Evolutionary conservation across 2,113 vertebrate genomes (phyloP), one percentile per base, ranked within the genome.

Genomic region (Danio rerio): DNA sequence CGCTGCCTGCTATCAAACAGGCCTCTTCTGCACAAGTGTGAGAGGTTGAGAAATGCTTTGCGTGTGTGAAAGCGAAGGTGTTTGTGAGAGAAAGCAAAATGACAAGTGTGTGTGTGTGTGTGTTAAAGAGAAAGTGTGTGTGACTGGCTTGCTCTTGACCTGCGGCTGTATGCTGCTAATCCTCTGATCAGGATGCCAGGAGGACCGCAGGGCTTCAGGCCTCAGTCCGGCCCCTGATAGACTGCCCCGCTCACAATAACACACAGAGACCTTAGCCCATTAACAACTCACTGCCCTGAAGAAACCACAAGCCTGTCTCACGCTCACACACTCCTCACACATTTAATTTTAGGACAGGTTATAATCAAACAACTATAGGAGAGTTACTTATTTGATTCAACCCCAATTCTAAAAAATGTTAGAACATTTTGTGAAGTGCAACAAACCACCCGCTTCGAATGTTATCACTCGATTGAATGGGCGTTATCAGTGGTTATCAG

Each of bases 141-240:
- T 85, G 88, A 88, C 68, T 70, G 10, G 72, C 84, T 58, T 86
- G 85, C 91, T 91, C 92, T 92, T 91, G 92, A 93, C 92, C 90
- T 74, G 82, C 5, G 88, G 78, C 84, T 78, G 74, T 81, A 9
- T 43, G 73, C 62, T 62, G 86, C 78, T 94, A 94, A 94, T 94
- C 94, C 94, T 86, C 91, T 93, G 90, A 94, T 94, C 92, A 92
- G 93, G 88, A 94, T 94, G 92, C 93, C 88, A 89, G 87, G 87
- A 85, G 83, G 86, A 76, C 80, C 15, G 63, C 47, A 59, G 71
- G 77, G 77, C 21, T 66, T 81, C 80, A 84, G 66, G 63, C 84
- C 86, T 83, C 77, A 59, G 78, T 86, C 70, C 83, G 84, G 85
- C 78, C 80, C 83, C 86, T 89, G 83, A 92, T 90, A 89, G 90